Percentiles rank a stretch among this genome's conserved stretches.
Conservation (phyloP, 1,140 invertebrate species). For the Ruditapes philippinarum region DNA sequence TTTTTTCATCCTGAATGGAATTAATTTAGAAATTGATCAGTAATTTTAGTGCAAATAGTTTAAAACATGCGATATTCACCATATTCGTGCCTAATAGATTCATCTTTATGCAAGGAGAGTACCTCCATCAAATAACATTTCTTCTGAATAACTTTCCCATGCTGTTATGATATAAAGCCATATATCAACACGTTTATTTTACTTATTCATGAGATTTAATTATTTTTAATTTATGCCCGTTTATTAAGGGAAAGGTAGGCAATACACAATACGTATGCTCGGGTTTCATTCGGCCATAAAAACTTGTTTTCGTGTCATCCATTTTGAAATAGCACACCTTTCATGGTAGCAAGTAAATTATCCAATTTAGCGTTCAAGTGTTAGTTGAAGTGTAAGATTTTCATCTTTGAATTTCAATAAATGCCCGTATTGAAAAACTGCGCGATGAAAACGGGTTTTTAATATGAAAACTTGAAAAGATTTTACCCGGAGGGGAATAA, state of each 20-base stretch:
- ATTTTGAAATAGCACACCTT: slow-evolving; percentile 14
- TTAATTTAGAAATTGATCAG: no score
- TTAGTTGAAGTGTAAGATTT: not conserved
- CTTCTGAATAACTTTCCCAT: not conserved
- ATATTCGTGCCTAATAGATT: no score
- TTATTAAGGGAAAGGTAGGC: not conserved
- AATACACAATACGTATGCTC: not conserved
- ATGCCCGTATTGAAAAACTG: not conserved
- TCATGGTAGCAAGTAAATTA: slow-evolving; percentile 16
- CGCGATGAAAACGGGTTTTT: not conserved
- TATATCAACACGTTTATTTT: not conserved
- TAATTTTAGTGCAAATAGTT: no score
- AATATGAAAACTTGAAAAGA: not conserved
- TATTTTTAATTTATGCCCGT: slow-evolving; percentile 21
- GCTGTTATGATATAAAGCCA: not conserved
- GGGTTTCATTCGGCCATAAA: slow-evolving; percentile 11
- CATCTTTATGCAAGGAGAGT: no score
- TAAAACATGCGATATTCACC: no score
- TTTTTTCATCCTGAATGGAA: no score
- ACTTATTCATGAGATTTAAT: not conserved
- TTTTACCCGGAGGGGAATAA: not conserved
- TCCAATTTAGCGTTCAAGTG: not conserved
- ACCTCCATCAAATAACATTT: no score
- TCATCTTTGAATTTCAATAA: not conserved
- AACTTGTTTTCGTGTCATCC: slow-evolving; percentile 12